Percentiles rank a stretch among this genome's conserved stretches.
These are phyloP conservation scores for Nothocercus julius DNA, from an alignment of 2,113 vertebrate species.

Conservation along the genomic window DNA sequence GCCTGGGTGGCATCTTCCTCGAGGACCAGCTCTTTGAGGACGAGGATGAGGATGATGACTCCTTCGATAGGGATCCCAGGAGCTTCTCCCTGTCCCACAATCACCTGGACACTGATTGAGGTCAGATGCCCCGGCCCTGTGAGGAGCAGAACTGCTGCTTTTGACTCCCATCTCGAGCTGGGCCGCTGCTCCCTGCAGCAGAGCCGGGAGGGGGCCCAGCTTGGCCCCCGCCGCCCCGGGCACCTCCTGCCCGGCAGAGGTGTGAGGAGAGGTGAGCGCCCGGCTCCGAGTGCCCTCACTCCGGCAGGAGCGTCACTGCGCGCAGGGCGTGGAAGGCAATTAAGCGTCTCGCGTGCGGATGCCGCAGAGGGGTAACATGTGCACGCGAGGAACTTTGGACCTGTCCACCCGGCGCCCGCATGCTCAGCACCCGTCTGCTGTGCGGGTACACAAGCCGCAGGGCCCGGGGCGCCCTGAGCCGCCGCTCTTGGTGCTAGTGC, in stretches of 20 bases:
- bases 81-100: not conserved
- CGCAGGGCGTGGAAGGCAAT: not conserved
- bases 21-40: conserved; percentile 84
- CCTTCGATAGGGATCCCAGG: not conserved
- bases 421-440: conserved; percentile 11
- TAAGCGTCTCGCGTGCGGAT: not conserved
- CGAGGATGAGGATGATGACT: conserved; percentile 76
- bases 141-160: not conserved
- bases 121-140: not conserved
- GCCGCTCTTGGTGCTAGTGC: not conserved
- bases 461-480: not conserved
- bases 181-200: not conserved
- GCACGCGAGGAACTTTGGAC: conserved; percentile 2
- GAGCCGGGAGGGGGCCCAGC: not conserved
- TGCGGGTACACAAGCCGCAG: not conserved
- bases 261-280: too few species aligned
- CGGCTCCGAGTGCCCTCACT: too few species aligned
- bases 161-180: accelerated
- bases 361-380: not conserved
- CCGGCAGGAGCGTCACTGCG: not conserved
- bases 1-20: conserved; percentile 79
- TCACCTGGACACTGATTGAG: not conserved
- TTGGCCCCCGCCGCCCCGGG: not conserved
- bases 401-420: accelerated
- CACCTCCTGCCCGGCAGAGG: not conserved